Base-by-base conservation (phyloP, 2,888 invertebrate genomes). In the Nomada hirtipes region DNA sequence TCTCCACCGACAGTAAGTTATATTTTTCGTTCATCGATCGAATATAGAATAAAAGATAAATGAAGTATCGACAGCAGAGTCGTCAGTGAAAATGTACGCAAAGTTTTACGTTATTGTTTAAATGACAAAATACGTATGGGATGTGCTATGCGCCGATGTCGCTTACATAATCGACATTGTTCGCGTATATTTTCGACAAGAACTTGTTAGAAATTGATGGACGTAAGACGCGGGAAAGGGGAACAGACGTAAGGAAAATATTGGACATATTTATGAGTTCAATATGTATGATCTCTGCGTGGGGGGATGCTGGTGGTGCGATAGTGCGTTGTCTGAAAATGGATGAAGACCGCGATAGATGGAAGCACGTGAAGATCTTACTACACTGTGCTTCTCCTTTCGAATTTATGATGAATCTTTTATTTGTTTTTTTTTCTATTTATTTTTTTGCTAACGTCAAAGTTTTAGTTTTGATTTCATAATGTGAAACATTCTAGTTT, bases 1-100 rank as follows among this genome's bases (percentile, higher is more conserved):
- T 89, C 77, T 86, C 88, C 63, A 86, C 74, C 53, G 86, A 90
- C 76, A 84, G 91, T 91, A 78, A 91, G 91, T 90, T 20, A 4
- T 23, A 52, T 57, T 53, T 78, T 36, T 63, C 3, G 10, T 20
- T 52, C 11, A 26, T 53, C 57, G 4, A 53, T 36, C 13, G 50
- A 69, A 61, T 11, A 11, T 13, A 57, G 18, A 36, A 1, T 36
- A 60, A 76, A 42, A 47, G 64, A 4, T 23, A 2, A 69, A 29
- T 10, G 53, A 59, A 36, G 9, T 57, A 23, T 55, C 26, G 36
- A 60, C 65, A 26, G 64, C 7, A 20, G 26, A 11, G 71, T 57
- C 64, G 26, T 15, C 18, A 26, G 67, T 20, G 55, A 61, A 75
- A 75, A 29, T 50, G 26, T 74, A 72, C 20, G n/a, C 23, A 26